phyloP scores from a whole-genome alignment of 2,113 vertebrate genomes.

The Progne subis region DNA sequence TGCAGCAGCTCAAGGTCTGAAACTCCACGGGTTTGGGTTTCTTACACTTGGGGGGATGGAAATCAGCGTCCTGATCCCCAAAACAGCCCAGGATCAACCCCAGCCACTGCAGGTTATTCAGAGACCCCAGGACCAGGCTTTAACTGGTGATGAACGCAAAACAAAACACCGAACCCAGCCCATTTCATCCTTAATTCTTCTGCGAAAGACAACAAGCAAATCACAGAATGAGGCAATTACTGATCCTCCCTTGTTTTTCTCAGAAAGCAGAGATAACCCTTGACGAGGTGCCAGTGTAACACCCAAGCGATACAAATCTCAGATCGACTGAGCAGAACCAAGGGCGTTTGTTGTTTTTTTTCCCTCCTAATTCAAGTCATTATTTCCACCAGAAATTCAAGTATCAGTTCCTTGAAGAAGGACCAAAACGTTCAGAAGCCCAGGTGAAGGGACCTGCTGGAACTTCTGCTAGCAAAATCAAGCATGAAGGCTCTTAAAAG shows the following conservation, averaged over 20 bases:
- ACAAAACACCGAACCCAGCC: background rate
- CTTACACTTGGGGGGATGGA: background rate
- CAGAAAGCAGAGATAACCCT: slow-evolving; percentile 3
- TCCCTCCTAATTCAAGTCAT: background rate
- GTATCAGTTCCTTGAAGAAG: background rate
- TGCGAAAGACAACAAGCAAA: background rate
- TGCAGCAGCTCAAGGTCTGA: background rate
- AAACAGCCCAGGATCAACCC: background rate
- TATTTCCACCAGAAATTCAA: background rate
- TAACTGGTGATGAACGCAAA: background rate
- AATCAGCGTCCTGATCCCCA: background rate
- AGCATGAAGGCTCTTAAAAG: background rate
- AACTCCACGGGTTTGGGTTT: background rate
- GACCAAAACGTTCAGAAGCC: background rate
- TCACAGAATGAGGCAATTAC: background rate
- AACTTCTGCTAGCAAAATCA: background rate
- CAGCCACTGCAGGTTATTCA: background rate
- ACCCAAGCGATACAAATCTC: background rate
- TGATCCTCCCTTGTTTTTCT: background rate
- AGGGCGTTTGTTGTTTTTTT: background rate
- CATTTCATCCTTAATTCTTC: background rate
- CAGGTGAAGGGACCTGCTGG: background rate
- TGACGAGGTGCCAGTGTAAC: background rate
- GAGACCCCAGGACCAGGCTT: background rate
- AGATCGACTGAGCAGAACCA: background rate